Conservation (phyloP, 2,113 vertebrate species). For the Tapirus terrestris region DNA sequence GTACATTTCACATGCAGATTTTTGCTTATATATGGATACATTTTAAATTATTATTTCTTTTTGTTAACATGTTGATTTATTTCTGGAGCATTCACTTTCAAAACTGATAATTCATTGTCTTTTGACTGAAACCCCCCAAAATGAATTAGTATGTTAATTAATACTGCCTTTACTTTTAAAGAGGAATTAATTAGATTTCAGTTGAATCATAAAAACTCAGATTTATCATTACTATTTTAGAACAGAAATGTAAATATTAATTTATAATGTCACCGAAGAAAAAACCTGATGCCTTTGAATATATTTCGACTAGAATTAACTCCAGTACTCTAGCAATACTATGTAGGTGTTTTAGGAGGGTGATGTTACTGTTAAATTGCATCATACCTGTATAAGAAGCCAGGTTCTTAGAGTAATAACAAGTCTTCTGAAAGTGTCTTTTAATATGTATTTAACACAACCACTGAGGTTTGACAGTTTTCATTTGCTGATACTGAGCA, state of each 20-base stretch:
- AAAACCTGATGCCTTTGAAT: slow-evolving; percentile 16
- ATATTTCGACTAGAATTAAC: slow-evolving; percentile 34
- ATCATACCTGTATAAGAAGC: not conserved
- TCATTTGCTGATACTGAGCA: slow-evolving; percentile 24
- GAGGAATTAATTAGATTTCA: slow-evolving; percentile 29
- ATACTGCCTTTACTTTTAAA: slow-evolving; percentile 37
- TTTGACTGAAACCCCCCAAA: not conserved
- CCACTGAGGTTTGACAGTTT: not conserved
- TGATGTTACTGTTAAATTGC: slow-evolving; percentile 5
- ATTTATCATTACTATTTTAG: not conserved
- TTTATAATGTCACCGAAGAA: slow-evolving; percentile 17
- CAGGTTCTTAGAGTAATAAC: not conserved
- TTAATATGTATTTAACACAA: not conserved
- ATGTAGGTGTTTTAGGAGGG: slow-evolving; percentile 37
- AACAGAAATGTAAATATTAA: slow-evolving; percentile 20
- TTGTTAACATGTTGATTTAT: not conserved
- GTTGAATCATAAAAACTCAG: slow-evolving; percentile 18
- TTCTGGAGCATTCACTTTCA: slow-evolving; percentile 27
- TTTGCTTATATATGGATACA: not conserved
- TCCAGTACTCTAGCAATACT: not conserved
- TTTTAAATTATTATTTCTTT: not conserved
- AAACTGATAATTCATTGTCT: not conserved
- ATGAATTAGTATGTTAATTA: slow-evolving; percentile 34
- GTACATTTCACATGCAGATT: not conserved
- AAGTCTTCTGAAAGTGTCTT: not conserved